Evolutionary conservation across 2,888 invertebrate genomes (phyloP).

Genomic region (Dicranocentrus wangi): DNA sequence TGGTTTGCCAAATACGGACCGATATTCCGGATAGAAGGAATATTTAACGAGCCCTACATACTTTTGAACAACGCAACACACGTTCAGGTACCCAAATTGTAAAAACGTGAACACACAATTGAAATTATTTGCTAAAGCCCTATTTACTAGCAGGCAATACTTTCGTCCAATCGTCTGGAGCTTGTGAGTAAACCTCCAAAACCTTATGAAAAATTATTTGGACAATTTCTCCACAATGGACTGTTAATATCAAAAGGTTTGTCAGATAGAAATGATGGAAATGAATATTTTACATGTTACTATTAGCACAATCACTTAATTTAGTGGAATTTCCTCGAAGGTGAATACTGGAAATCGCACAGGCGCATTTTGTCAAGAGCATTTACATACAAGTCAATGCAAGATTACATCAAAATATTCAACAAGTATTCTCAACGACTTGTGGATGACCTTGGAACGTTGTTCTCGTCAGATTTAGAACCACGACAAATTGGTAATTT

Average conservation of each 20-base stretch:
- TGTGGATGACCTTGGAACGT: background rate
- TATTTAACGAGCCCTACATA: conserved; percentile 24
- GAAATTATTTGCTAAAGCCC: background rate
- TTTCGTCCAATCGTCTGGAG: conserved; percentile 23
- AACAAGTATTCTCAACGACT: conserved; percentile 3
- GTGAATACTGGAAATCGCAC: conserved; percentile 35
- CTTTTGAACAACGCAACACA: conserved; percentile 1
- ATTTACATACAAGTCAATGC: conserved; percentile 29
- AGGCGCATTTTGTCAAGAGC: background rate
- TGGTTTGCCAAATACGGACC: conserved; percentile 23
- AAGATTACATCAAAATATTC: conserved; percentile 4
- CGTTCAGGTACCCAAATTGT: conserved; percentile 15
- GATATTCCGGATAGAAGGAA: conserved; percentile 17
- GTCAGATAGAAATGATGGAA: background rate
- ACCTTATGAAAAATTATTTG: conserved; percentile 19
- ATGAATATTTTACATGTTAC: background rate
- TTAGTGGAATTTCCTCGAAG: background rate
- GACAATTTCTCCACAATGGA: conserved; percentile 36
- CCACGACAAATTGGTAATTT: conserved; percentile 8
- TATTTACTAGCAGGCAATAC: conserved; percentile 28
- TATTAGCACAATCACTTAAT: background rate
- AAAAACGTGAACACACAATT: background rate
- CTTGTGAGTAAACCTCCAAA: conserved; percentile 15
- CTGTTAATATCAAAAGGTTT: conserved; percentile 23
- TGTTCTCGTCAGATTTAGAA: conserved; percentile 4